These are phyloP conservation scores for Tetramorium alpestre DNA, from an alignment of 1,140 invertebrate species.

Conservation along the genomic window DNA sequence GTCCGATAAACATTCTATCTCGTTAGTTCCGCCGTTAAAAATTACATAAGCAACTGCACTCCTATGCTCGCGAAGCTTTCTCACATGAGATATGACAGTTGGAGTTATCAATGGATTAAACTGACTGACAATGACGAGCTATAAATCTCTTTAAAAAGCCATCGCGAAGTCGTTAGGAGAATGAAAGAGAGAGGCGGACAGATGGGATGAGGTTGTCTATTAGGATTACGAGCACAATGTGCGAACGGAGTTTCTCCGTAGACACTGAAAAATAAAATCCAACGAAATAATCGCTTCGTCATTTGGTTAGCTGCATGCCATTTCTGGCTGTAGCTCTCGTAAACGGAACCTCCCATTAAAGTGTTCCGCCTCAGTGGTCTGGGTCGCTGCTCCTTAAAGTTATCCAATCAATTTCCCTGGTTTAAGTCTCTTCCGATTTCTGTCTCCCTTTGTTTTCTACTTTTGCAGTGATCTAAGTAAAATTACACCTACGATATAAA, in stretches of 20 bases:
- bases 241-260: neutral
- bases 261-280: constrained; percentile 49
- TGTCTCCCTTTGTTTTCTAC: constrained; percentile 30
- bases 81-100: neutral
- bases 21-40: constrained; percentile 36
- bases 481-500: neutral
- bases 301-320: constrained; percentile 50
- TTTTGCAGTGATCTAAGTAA: neutral
- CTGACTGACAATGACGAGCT: constrained; percentile 22
- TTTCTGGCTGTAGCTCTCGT: constrained; percentile 38
- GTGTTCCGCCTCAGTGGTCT: constrained; percentile 54
- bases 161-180: constrained; percentile 9
- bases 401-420: constrained; percentile 68
- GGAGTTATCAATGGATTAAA: constrained; percentile 34
- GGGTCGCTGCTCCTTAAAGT: constrained; percentile 40
- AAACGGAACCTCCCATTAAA: constrained; percentile 69
- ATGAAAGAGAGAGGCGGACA: neutral
- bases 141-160: constrained; percentile 48
- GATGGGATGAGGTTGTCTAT: constrained; percentile 17
- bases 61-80: constrained; percentile 3
- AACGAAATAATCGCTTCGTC: constrained; percentile 49
- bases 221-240: constrained; percentile 18
- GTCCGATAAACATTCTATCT: constrained; percentile 25
- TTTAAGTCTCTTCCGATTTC: constrained; percentile 34
- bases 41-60: constrained; percentile 32